A percentile compares a stretch with the other conserved stretches of the same genome.
Evolutionary conservation across 1,140 invertebrate species (phyloP).

Genomic region (Meloidogyne chitwoodi): DNA sequence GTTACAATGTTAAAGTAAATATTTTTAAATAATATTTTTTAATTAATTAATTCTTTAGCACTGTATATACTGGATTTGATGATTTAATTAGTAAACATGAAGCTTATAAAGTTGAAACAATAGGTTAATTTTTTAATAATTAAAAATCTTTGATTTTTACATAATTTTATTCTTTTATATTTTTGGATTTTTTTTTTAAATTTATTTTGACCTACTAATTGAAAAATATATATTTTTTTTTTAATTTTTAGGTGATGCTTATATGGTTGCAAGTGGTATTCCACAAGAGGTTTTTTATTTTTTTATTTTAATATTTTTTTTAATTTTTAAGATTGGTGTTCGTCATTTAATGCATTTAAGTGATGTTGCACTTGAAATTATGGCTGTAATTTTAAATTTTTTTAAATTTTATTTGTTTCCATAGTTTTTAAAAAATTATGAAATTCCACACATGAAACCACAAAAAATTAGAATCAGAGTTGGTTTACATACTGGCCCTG

Average conservation of each 20-base stretch:
- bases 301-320: too few species aligned
- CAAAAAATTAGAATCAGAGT: constrained; percentile 70
- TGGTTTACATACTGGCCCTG: constrained; percentile 62
- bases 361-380: constrained; percentile 49
- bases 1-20: constrained; percentile 45
- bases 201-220: too few species aligned
- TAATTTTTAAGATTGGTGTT: constrained; percentile 45
- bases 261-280: constrained; percentile 57
- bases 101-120: constrained; percentile 61
- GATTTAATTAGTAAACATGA: constrained; percentile 58
- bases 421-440: constrained; percentile 47
- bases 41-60: neutral
- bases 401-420: neutral
- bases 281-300: constrained; percentile 33
- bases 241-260: constrained; percentile 49
- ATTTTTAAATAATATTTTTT: constrained; percentile 45
- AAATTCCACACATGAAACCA: constrained; percentile 48
- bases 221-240: too few species aligned
- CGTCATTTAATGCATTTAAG: constrained; percentile 47
- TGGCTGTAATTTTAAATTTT: constrained; percentile 15
- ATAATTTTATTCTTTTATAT: too few species aligned
- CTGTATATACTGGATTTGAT: constrained; percentile 61
- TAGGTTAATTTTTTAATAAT: constrained; percentile 15
- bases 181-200: too few species aligned
- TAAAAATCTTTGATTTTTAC: too few species aligned